phyloP scores from a whole-genome alignment of 2,888 invertebrate species.

The Morpho achilles region DNA sequence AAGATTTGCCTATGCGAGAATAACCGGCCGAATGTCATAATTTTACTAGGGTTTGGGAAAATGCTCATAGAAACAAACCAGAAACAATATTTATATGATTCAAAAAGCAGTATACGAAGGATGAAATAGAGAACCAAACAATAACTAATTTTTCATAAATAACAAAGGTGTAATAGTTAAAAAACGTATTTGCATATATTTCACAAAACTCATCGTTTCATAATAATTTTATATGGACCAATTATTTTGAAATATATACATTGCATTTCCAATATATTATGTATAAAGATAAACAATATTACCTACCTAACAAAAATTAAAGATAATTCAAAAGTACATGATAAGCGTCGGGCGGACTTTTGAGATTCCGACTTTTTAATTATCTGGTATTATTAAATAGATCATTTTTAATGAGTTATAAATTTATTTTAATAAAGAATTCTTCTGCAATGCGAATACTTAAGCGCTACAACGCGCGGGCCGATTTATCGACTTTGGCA shows the following conservation, averaged over 20 bases:
- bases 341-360: not conserved
- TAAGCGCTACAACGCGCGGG: too few species aligned
- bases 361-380: too few species aligned
- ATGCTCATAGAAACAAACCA: not conserved
- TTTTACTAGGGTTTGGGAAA: not conserved
- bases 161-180: not conserved
- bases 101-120: not conserved
- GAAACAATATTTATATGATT: slow-evolving; percentile 1
- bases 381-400: too few species aligned
- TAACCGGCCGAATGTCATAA: not conserved
- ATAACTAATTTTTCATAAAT: not conserved
- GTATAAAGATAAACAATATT: not conserved
- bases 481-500: too few species aligned
- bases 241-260: not conserved
- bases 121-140: not conserved
- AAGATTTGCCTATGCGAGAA: not conserved
- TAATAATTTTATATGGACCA: not conserved
- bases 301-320: not conserved
- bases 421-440: too few species aligned
- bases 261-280: not conserved
- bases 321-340: not conserved
- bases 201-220: not conserved
- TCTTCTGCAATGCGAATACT: too few species aligned
- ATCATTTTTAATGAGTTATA: too few species aligned
- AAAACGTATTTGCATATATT: not conserved